Base-by-base conservation (phyloP, 2,113 vertebrate species). In the Tupaia tana region DNA sequence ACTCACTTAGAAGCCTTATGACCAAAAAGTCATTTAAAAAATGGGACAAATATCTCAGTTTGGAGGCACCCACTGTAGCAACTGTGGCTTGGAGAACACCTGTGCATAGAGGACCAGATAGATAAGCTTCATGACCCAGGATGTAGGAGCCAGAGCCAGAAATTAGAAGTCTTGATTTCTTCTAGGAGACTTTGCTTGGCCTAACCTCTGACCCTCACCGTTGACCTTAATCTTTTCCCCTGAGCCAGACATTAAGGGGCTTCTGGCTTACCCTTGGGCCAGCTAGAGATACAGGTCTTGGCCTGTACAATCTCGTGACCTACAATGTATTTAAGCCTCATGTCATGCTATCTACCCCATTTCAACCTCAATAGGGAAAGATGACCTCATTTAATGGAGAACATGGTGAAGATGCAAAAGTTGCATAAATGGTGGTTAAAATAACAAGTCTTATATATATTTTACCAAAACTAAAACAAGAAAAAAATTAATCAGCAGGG, bases 361-460 rank as follows among this genome's bases (percentile, higher is more conserved):
- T 91, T 82, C 84, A 87, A 15, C 15, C 43, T 92, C 27, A 74
- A 78, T 93, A 90, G 70, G 66, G 78, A 96, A 82, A 94, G 43
- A 69, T 20, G 2, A 81, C 70, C 20, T 95, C 79, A 90, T 54
- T 94, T 92, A 95, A 61, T 73, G n/a, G 29, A 67, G 11, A 86
- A 93, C 81, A 29, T 27, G 18, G 20, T 86, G 14, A 91, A 93
- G 58, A 58, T 56, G 2, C 56, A 82, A 93, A 73, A 13, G 80
- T 90, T 81, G 93, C 70, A 94, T 92, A 90, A 91, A 91, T n/a
- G 82, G 34, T 79, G 31, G 18, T 69, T 94, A 74, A 95, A 94
- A 83, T 31, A 34, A n/a, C n/a, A 80, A 94, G 29, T 69, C 84
- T 88, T 63, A 74, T 75, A 20, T 79, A 67, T 79, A 56, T 74